A percentile compares a stretch with the other conserved stretches of the same genome.
phyloP scores from a whole-genome alignment of 1,140 invertebrate species.

The Triops cancriformis region DNA sequence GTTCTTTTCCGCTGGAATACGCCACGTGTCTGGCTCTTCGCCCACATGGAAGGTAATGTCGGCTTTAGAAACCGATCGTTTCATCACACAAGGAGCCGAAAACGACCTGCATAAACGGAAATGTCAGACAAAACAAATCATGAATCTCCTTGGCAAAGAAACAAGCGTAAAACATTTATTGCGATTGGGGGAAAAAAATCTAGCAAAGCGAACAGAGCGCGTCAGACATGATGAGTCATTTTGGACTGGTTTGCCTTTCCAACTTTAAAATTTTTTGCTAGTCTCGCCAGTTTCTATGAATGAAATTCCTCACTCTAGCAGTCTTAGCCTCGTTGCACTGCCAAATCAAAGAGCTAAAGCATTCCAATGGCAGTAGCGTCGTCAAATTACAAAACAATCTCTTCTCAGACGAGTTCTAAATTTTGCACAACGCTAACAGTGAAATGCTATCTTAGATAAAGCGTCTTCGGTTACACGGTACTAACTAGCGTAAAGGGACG shows the following conservation, averaged over 20 bases:
- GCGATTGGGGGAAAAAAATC: too few relatives aligned
- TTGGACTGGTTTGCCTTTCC: too few relatives aligned
- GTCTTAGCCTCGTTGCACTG: background rate
- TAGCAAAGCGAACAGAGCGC: too few relatives aligned
- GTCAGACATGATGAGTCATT: too few relatives aligned
- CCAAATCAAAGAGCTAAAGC: background rate
- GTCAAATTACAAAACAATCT: background rate
- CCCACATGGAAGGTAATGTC: conserved; percentile 59
- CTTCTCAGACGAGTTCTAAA: background rate
- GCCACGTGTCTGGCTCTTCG: conserved; percentile 48
- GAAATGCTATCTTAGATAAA: background rate
- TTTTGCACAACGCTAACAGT: background rate
- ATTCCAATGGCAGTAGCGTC: background rate
- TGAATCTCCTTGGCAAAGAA: too few relatives aligned
- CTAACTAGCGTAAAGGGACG: too few relatives aligned
- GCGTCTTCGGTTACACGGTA: background rate
- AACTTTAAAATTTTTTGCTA: too few relatives aligned
- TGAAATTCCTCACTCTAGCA: background rate
- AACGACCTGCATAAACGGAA: background rate
- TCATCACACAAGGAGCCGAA: background rate
- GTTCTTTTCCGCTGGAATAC: conserved; percentile 55
- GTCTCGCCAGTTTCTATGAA: background rate
- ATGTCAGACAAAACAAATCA: background rate
- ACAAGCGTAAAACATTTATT: too few relatives aligned
- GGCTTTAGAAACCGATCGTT: conserved; percentile 35